A percentile compares a stretch with the other conserved stretches of the same genome.
Conservation (phyloP, 64 coral and sea anemone species). For the Orbicella faveolata region DNA sequence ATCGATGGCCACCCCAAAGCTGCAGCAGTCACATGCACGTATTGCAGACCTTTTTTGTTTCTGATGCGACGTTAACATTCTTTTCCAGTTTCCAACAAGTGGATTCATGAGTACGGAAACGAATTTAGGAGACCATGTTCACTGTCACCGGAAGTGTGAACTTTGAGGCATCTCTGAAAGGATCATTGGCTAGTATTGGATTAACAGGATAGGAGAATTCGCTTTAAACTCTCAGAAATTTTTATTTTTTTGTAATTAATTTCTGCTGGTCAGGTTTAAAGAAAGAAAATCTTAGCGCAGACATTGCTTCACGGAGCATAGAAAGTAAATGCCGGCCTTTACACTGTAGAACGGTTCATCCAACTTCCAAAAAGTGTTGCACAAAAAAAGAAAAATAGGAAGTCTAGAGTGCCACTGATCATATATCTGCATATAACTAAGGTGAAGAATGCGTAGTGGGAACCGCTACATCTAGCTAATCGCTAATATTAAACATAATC, state of each 20-base stretch:
- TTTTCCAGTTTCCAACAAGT: slow-evolving; percentile 59
- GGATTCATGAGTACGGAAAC: slow-evolving; percentile 62
- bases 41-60: background rate
- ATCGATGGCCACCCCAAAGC: too few species aligned
- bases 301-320: background rate
- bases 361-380: too few species aligned
- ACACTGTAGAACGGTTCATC: too few species aligned
- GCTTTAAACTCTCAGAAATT: background rate
- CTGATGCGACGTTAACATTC: background rate
- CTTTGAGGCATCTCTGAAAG: background rate
- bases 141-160: slow-evolving; percentile 30
- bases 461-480: too few species aligned
- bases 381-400: too few species aligned
- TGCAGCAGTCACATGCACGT: too few species aligned
- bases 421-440: too few species aligned
- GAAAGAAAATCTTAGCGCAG: background rate
- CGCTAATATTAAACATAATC: too few species aligned
- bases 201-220: background rate
- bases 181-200: background rate
- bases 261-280: slow-evolving; percentile 24
- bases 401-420: too few species aligned
- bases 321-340: too few species aligned
- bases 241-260: background rate
- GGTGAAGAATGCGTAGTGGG: too few species aligned
- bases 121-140: slow-evolving; percentile 56